Base-by-base conservation (phyloP, 1,140 invertebrate species). In the Zelostemma sp. region DNA sequence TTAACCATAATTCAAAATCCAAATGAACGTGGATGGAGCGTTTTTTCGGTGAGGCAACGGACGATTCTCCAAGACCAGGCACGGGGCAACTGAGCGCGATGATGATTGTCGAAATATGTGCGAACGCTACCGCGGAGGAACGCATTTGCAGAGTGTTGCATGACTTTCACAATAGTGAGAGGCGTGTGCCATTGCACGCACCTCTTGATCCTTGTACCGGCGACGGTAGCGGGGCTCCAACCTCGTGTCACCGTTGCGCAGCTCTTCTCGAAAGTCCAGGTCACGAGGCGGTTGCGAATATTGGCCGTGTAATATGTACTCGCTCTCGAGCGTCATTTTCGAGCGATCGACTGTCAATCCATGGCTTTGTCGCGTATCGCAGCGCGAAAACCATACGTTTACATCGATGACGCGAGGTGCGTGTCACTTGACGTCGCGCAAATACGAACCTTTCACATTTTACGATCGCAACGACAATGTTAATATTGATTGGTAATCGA, bases 161-260 rank as follows among this genome's bases (percentile, higher is more conserved):
- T 54, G 43, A 55, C 65, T 77, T 74, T 77, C 74, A 67, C 74
- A 76, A 77, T 74, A 73, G 75, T 76, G 75, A 77, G 75, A 77
- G 75, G 75, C 72, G 74, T 76, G 72, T 73, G 74, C 68, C 59
- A 47, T 72, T 71, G 72, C 68, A 74, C 63, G 72, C 69, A 76
- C 62, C 59, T 74, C 70, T 73, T 72, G 66, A 76, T 74, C 56
- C 46, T 50, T 16, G 48, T 35, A 35, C 12, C 48, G 28, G 48
- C 15, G 28, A 28, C 16, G 48, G 48, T 31, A 18, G 48, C 28
- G 14, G n/a, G 2, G 48, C 11, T 18, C 16, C 16, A 19, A 18
- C 17, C 43, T 46, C 43, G 43, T 21, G 43, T 46, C 43, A 31
- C 25, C 46, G 15, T 49, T 49, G 46, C 46, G 46, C 46, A 31